Base-by-base conservation (phyloP, 2,113 vertebrate genomes). In the Hymenochirus boettgeri region DNA sequence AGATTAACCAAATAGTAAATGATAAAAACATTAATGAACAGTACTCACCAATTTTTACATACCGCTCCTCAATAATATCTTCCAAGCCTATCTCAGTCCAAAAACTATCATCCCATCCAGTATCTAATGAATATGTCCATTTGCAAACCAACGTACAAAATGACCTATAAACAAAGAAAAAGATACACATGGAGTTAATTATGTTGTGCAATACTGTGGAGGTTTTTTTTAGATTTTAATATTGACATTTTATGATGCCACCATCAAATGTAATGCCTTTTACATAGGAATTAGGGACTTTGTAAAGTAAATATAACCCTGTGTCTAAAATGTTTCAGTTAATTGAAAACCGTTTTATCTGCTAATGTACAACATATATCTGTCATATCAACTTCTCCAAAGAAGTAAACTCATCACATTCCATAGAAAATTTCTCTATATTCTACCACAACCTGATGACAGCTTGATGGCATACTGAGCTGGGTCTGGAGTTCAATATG, bases 91-190 rank as follows among this genome's bases (percentile, higher is more conserved):
- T 80, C 58, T 45, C 70, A 2, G 78, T 87, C 96, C 94, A 99
- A 76, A 99, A 98, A 48, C 75, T 89, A 66, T 84, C 77, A 42
- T 96, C 89, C 95, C 96, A 99, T 42, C 94, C 93, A n/a, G 75
- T 80, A 37, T 91, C 84, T n/a, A 91, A 81, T 0, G 87, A 91
- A 66, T 95, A 97, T 0, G 91, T 95, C 96, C 95, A 99, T 69
- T 99, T 99, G 76, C 96, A 99, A 62, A 97, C 90, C 62, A 99
- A 73, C 2, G 94, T 94, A 63, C 96, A 99, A 52, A 97, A 83
- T 71, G 96, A 99, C 61, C 96, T 98, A 72, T 31, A 23, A 15
- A 22, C 8, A 46, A 11, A 37, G 9, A 1, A 55, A 48, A 42
- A 11, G 19, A n/a, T n/a, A n/a, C n/a, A n/a, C n/a, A n/a, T n/a